Evolutionary conservation across 2,888 invertebrate species (phyloP).

Genomic region (Agonum fuliginosum): DNA sequence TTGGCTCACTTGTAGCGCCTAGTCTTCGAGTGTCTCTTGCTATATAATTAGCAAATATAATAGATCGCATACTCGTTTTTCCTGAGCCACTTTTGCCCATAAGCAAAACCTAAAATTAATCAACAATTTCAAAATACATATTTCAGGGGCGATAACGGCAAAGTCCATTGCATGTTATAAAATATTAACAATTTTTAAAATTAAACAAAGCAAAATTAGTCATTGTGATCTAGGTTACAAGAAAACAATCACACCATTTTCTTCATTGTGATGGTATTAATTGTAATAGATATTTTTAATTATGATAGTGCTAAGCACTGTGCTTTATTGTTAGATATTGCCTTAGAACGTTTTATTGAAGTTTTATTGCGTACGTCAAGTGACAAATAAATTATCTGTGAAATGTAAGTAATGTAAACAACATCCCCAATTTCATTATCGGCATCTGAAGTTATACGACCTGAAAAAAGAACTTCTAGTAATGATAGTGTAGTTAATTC

Average conservation of each 20-base stretch:
- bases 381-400: conserved; percentile 37
- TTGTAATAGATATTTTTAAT: conserved; percentile 5
- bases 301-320: background rate
- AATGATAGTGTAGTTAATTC: conserved; percentile 37
- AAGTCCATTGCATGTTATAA: background rate
- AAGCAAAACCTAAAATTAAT: conserved; percentile 87
- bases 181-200: background rate
- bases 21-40: conserved; percentile 97
- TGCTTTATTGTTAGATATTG: conserved; percentile 50
- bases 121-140: background rate
- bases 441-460: background rate
- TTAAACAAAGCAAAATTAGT: no score
- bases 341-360: conserved; percentile 28
- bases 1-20: conserved; percentile 95
- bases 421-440: no score
- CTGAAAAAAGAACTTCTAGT: conserved; percentile 1
- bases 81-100: conserved; percentile 99
- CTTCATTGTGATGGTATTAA: conserved; percentile 62
- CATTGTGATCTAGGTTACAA: background rate
- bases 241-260: conserved; percentile 63
- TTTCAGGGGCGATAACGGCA: conserved; percentile 4
- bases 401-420: conserved; percentile 29
- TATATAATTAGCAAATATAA: conserved; percentile 99
- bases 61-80: conserved; percentile 99
- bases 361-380: conserved; percentile 58